Evolutionary conservation across 30 jellyfish, hydroid and myxozoan species (phyloP).

Genomic region (Phacellophora camtschatica): DNA sequence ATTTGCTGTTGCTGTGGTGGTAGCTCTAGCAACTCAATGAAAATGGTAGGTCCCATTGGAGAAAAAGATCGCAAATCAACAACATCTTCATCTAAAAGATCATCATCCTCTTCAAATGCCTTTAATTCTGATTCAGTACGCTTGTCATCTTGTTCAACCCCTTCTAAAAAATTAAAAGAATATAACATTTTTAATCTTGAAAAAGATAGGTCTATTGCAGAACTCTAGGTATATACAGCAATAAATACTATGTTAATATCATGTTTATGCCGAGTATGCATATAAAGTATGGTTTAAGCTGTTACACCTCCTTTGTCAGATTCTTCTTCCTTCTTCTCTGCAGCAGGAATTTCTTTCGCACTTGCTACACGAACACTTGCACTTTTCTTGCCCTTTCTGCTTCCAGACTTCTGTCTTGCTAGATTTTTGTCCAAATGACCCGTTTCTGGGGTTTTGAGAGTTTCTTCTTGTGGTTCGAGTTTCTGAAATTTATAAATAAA

Average conservation of each 20-base stretch:
- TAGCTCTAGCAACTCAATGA: slow-evolving; percentile 78
- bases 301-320: slow-evolving; percentile 24
- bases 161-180: not conserved
- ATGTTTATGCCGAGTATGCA: too few relatives aligned
- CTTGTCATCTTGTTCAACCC: slow-evolving; percentile 28
- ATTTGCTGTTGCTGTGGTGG: slow-evolving; percentile 91
- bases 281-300: too few relatives aligned
- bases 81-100: slow-evolving; percentile 75
- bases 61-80: slow-evolving; percentile 87
- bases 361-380: slow-evolving; percentile 24
- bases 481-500: too few relatives aligned
- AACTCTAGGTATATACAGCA: too few relatives aligned
- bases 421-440: too few relatives aligned
- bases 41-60: slow-evolving; percentile 80
- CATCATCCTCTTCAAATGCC: slow-evolving; percentile 53
- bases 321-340: slow-evolving; percentile 30
- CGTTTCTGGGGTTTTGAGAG: too few relatives aligned
- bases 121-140: slow-evolving; percentile 6
- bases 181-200: too few relatives aligned
- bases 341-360: slow-evolving; percentile 9
- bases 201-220: too few relatives aligned
- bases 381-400: slow-evolving; percentile 20
- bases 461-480: too few relatives aligned
- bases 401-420: too few relatives aligned
- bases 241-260: too few relatives aligned